Evolutionary conservation across 2,888 invertebrate genomes (phyloP).

Genomic region (Epinotia nisella): DNA sequence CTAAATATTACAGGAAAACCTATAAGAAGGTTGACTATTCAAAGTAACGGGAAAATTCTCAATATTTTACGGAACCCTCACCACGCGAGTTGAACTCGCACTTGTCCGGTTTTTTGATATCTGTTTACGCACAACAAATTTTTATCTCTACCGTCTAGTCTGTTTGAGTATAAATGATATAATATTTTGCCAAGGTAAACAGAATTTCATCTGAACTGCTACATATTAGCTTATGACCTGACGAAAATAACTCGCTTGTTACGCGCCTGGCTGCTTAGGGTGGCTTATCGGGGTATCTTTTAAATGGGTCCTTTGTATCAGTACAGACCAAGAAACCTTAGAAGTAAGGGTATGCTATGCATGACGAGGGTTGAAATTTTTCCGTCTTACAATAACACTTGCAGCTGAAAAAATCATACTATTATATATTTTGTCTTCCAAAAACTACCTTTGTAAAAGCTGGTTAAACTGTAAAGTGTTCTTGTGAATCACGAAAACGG

Average conservation of each 20-base stretch:
- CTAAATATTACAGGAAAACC: too few relatives aligned
- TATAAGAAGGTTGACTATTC: too few relatives aligned
- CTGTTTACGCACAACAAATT: background rate
- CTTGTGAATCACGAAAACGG: background rate
- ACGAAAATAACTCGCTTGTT: constrained; percentile 53
- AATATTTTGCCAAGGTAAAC: too few relatives aligned
- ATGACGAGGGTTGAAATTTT: background rate
- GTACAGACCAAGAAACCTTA: constrained; percentile 21
- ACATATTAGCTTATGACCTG: constrained; percentile 42
- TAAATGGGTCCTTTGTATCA: constrained; percentile 64
- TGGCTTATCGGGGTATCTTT: constrained; percentile 63
- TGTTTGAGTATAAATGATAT: too few relatives aligned
- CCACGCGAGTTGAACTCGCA: too few relatives aligned
- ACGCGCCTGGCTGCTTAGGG: constrained; percentile 51
- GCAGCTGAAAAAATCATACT: background rate
- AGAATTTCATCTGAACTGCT: background rate
- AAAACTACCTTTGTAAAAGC: too few relatives aligned
- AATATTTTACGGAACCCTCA: too few relatives aligned
- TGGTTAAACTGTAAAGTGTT: background rate
- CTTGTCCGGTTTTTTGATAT: too few relatives aligned
- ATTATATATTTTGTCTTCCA: too few relatives aligned
- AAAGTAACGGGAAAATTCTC: too few relatives aligned
- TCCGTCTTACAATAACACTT: background rate
- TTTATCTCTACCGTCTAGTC: background rate
- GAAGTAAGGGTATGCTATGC: constrained; percentile 28